These are phyloP conservation scores for Gambelia wislizenii DNA, from an alignment of 2,797 vertebrate genomes.

Conservation along the genomic window DNA sequence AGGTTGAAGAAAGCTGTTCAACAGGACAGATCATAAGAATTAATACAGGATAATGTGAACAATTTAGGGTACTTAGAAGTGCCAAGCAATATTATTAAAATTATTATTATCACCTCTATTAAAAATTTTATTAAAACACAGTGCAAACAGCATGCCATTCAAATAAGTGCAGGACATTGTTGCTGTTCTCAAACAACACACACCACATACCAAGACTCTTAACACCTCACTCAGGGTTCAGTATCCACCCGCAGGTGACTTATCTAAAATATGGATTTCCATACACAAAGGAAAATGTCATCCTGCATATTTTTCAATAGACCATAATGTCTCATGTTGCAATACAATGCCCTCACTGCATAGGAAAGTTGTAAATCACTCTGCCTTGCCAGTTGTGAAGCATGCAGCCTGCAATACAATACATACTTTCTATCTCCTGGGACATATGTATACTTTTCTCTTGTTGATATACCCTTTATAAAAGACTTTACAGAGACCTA, in stretches of 20 bases:
- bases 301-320: background rate
- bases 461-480: background rate
- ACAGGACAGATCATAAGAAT: background rate
- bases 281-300: background rate
- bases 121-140: background rate
- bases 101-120: background rate
- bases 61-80: background rate
- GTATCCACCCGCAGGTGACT: too few species aligned
- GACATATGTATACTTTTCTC: background rate
- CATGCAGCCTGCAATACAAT: too few species aligned
- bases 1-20: background rate
- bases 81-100: background rate
- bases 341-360: background rate
- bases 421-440: background rate
- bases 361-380: background rate
- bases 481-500: background rate
- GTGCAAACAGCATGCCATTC: background rate
- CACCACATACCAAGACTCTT: background rate
- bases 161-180: background rate
- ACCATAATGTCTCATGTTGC: background rate
- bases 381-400: background rate
- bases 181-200: background rate
- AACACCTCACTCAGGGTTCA: background rate
- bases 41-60: background rate
- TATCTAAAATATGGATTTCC: background rate